Evolutionary conservation across 1,140 invertebrate species (phyloP).

Genomic region (Heliconius hermathena): DNA sequence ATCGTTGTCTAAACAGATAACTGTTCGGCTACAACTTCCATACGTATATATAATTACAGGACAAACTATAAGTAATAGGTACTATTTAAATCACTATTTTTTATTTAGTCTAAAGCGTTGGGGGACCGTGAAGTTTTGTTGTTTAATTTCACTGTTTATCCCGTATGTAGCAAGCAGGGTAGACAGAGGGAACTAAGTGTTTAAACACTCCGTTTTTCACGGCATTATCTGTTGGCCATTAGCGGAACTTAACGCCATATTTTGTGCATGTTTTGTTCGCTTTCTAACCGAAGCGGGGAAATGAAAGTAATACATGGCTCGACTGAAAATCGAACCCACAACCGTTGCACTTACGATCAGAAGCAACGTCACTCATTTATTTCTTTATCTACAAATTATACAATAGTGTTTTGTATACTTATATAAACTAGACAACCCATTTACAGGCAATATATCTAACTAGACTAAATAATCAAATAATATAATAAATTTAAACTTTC

Average conservation of each 20-base stretch:
- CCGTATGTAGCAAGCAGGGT: not conserved
- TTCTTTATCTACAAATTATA: no score
- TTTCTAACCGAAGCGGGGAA: not conserved
- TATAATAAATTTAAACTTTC: not conserved
- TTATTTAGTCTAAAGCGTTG: not conserved
- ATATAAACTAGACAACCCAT: no score
- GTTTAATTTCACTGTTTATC: not conserved
- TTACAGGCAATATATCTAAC: no score
- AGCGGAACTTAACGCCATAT: not conserved
- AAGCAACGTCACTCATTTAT: no score
- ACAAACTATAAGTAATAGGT: no score
- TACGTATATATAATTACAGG: not conserved
- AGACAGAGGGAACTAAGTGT: not conserved
- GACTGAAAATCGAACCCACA: not conserved
- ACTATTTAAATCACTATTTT: not conserved
- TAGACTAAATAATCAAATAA: no score
- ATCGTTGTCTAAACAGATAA: conserved; percentile 49
- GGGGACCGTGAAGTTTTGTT: not conserved
- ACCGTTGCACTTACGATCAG: no score
- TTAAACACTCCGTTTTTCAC: not conserved
- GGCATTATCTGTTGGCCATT: not conserved
- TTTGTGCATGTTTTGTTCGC: not conserved
- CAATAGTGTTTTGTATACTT: no score
- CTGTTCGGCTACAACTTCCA: conserved; percentile 28
- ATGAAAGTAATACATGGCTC: not conserved